Conservation (phyloP, 2,113 vertebrate species). For the Strix aluco region DNA sequence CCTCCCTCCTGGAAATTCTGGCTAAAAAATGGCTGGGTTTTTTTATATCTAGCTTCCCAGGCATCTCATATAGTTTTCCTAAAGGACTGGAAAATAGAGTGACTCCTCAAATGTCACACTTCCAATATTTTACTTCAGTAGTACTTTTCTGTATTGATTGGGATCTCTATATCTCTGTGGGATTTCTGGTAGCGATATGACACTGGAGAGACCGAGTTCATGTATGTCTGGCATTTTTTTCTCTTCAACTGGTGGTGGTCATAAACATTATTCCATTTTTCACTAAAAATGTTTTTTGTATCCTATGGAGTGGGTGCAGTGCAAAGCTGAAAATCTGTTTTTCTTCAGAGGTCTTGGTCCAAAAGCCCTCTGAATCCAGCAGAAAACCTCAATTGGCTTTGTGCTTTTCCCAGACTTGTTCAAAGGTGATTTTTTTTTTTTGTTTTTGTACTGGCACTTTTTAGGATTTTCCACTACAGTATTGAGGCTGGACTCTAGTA, state of each 20-base stretch:
- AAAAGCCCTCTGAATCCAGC: background rate
- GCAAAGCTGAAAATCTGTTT: background rate
- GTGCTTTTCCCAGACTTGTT: background rate
- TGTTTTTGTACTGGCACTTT: background rate
- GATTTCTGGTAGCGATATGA: background rate
- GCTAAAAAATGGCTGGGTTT: fast-evolving
- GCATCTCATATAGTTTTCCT: background rate
- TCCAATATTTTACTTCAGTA: background rate
- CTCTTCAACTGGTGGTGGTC: background rate
- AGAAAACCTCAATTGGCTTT: background rate
- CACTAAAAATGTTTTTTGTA: background rate
- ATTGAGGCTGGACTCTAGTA: background rate
- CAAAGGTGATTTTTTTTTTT: too few relatives aligned
- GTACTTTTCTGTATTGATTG: background rate
- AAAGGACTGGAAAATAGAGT: background rate
- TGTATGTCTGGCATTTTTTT: background rate
- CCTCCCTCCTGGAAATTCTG: background rate
- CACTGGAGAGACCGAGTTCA: background rate
- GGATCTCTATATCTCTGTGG: fast-evolving
- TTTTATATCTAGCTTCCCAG: background rate
- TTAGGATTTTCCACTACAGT: background rate
- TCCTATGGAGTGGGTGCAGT: background rate
- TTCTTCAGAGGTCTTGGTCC: background rate
- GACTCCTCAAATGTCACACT: background rate
- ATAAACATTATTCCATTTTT: background rate